These are phyloP conservation scores for Atta cephalotes DNA, from an alignment of 1,140 invertebrate species.

Conservation along the genomic window DNA sequence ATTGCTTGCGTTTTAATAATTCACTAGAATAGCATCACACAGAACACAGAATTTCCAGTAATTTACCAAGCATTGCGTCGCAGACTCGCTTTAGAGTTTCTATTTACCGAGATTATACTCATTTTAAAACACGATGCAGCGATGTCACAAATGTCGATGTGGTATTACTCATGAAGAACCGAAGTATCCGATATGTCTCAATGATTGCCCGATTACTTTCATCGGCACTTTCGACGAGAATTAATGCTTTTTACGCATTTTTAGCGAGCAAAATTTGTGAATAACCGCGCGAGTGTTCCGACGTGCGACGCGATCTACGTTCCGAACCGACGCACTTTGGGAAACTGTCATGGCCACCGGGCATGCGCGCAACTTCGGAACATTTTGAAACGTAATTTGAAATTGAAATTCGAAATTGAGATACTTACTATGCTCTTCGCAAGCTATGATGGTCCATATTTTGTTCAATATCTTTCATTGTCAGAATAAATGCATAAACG, in stretches of 20 bases:
- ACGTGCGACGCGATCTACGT: no score
- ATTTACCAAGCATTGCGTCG: no score
- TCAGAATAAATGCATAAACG: no score
- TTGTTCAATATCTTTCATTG: neutral
- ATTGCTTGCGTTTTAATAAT: no score
- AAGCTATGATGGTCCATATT: neutral
- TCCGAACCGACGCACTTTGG: no score
- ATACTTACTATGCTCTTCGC: neutral
- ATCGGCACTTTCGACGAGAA: neutral
- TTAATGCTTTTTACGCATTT: neutral
- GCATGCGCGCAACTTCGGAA: no score
- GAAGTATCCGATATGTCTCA: neutral
- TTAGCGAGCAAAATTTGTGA: neutral
- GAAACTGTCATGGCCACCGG: slow-evolving; percentile 7
- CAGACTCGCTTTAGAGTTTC: neutral
- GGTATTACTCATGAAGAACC: neutral
- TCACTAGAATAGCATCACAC: no score
- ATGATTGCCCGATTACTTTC: neutral
- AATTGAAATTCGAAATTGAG: neutral
- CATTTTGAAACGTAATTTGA: neutral
- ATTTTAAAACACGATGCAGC: neutral
- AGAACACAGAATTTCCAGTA: no score
- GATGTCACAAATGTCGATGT: neutral
- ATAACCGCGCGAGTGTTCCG: neutral
- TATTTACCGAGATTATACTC: neutral